Percentiles rank a stretch among this genome's conserved stretches.
These are phyloP conservation scores for Pterophyllum scalare DNA, from an alignment of 2,113 vertebrate species.

Conservation along the genomic window DNA sequence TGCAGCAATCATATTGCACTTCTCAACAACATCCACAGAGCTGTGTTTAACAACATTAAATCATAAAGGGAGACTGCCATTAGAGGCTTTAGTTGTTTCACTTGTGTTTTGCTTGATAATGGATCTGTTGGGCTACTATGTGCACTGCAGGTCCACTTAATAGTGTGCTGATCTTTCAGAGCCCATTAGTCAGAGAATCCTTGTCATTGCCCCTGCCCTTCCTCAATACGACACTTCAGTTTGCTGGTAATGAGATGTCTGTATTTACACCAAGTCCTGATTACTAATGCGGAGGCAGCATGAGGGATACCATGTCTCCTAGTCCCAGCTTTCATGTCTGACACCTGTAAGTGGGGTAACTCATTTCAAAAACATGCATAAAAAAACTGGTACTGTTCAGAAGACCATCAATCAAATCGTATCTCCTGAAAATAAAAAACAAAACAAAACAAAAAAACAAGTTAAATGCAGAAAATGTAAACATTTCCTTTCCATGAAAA, in stretches of 20 bases:
- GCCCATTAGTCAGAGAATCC: slow-evolving; percentile 73
- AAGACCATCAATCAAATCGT: background rate
- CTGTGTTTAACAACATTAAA: slow-evolving; percentile 61
- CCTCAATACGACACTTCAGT: slow-evolving; percentile 50
- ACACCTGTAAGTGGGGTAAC: slow-evolving; percentile 50
- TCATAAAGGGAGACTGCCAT: slow-evolving; percentile 60
- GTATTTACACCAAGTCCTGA: slow-evolving; percentile 71
- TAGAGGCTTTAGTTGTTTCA: slow-evolving; percentile 48
- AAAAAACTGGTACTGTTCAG: background rate
- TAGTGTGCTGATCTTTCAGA: slow-evolving; percentile 58
- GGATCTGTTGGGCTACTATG: slow-evolving; percentile 49
- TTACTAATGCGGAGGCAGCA: slow-evolving; percentile 60
- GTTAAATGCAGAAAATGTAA: too few species aligned
- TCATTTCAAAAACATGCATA: slow-evolving; percentile 15
- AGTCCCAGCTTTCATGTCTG: slow-evolving; percentile 61
- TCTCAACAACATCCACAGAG: slow-evolving; percentile 35
- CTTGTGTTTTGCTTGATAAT: slow-evolving; percentile 62
- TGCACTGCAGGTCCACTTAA: slow-evolving; percentile 57
- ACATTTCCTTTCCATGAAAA: too few species aligned
- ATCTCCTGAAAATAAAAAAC: background rate
- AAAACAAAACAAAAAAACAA: background rate
- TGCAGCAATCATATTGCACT: slow-evolving; percentile 22
- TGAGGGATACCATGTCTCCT: slow-evolving; percentile 47
- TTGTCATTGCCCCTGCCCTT: slow-evolving; percentile 67
- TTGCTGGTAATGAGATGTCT: slow-evolving; percentile 68